Evolutionary conservation across 2,888 invertebrate species (phyloP).

Genomic region (Siphlonurus alternatus): DNA sequence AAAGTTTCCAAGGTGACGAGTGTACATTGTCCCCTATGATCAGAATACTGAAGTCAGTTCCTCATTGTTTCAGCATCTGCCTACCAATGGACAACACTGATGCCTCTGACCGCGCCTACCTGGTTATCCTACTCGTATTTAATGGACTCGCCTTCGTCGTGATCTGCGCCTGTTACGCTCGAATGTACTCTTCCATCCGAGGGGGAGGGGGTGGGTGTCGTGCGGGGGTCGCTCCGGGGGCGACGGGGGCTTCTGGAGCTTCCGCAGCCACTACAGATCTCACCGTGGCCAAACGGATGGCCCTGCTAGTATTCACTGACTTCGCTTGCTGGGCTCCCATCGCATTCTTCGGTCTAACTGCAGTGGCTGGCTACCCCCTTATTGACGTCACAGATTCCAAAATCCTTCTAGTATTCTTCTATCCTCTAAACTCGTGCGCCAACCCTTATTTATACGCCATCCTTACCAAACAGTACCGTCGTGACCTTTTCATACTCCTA

Average conservation of each 20-base stretch:
- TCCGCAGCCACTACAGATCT: conserved; percentile 25
- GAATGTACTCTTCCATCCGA: conserved; percentile 66
- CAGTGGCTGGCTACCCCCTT: conserved; percentile 41
- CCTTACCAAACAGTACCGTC: conserved; percentile 43
- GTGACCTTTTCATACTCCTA: conserved; percentile 37
- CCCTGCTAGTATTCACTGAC: conserved; percentile 46
- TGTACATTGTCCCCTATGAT: too few relatives aligned
- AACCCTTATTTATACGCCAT: conserved; percentile 52
- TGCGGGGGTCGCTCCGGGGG: not conserved
- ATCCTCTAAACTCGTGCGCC: conserved; percentile 49
- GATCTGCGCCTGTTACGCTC: conserved; percentile 69
- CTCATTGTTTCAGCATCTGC: conserved; percentile 47
- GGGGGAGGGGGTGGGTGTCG: not conserved
- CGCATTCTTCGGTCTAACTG: conserved; percentile 45
- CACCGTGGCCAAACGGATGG: conserved; percentile 45
- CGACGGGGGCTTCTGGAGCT: not conserved
- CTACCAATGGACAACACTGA: conserved; percentile 68
- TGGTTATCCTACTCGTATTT: conserved; percentile 52
- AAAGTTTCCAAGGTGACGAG: too few relatives aligned
- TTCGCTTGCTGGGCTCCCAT: conserved; percentile 46
- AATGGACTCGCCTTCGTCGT: conserved; percentile 67
- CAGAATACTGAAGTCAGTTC: too few relatives aligned
- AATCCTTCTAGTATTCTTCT: conserved; percentile 43
- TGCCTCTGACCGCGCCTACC: conserved; percentile 50
- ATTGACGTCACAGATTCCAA: conserved; percentile 36